A percentile compares a stretch with the other conserved stretches of the same genome.
Evolutionary conservation across 1,140 invertebrate species (phyloP).

Genomic region (Drosophila pruinosa): DNA sequence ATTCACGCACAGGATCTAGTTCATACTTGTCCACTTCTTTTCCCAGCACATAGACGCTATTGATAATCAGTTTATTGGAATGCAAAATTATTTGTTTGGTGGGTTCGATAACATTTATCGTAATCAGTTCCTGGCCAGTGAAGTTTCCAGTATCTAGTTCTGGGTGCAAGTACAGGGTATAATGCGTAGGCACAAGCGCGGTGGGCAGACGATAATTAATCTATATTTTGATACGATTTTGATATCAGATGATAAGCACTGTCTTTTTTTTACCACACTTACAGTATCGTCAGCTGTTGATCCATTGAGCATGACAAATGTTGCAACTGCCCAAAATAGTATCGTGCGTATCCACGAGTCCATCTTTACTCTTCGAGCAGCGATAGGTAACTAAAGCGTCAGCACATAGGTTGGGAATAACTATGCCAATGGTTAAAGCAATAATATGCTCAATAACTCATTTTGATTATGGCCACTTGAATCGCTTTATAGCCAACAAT

Average conservation of each 20-base stretch:
- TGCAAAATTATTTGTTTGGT: constrained; percentile 88
- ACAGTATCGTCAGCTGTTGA: constrained; percentile 47
- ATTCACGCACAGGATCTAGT: constrained; percentile 60
- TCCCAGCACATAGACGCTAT: constrained; percentile 46
- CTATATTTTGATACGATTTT: constrained; percentile 23
- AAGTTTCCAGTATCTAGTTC: constrained; percentile 88
- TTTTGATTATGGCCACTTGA: constrained; percentile 42
- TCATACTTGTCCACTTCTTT: constrained; percentile 35
- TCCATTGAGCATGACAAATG: constrained; percentile 81
- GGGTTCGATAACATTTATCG: constrained; percentile 84
- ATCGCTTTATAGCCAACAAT: constrained; percentile 41
- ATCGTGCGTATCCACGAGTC: constrained; percentile 32
- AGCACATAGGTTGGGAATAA: background rate
- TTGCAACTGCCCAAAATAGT: constrained; percentile 56
- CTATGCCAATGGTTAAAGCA: background rate
- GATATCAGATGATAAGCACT: background rate
- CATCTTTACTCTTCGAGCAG: constrained; percentile 51
- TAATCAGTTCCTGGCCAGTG: constrained; percentile 88
- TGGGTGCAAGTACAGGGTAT: constrained; percentile 91
- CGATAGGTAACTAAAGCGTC: constrained; percentile 40
- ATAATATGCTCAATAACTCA: constrained; percentile 30
- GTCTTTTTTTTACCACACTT: constrained; percentile 4
- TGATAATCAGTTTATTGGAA: constrained; percentile 83
- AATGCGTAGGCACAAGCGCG: constrained; percentile 88
- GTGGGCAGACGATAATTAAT: constrained; percentile 86